A percentile compares a stretch with the other conserved stretches of the same genome.
Evolutionary conservation across 2,888 invertebrate species (phyloP).

Genomic region (Temnothorax rugatulus): DNA sequence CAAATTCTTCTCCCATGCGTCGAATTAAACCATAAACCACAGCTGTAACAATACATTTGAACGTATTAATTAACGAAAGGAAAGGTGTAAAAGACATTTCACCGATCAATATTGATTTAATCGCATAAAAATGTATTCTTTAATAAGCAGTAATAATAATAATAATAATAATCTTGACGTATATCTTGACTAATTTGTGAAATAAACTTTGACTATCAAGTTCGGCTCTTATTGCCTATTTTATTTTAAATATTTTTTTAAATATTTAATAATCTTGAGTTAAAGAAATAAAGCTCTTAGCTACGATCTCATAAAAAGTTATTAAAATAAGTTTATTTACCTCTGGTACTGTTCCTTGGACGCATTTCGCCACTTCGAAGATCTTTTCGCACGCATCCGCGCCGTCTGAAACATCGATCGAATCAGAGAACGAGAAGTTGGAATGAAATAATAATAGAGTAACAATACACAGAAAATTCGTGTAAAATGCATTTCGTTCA

Average conservation of each 20-base stretch:
- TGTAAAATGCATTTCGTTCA: background rate
- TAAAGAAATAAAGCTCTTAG: background rate
- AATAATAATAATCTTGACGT: background rate
- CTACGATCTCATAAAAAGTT: background rate
- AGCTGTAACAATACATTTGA: conserved; percentile 72
- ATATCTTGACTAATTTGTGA: too few relatives aligned
- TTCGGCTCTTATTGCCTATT: too few relatives aligned
- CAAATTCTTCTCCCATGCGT: background rate
- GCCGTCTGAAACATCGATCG: conserved; percentile 71
- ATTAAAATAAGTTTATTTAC: conserved; percentile 73
- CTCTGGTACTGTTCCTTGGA: conserved; percentile 75
- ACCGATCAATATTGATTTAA: background rate
- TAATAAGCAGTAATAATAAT: background rate
- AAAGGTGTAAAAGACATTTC: background rate
- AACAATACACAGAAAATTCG: background rate
- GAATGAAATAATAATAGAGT: background rate
- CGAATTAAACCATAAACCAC: conserved; percentile 81
- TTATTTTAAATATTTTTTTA: too few relatives aligned
- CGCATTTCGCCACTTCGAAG: conserved; percentile 78
- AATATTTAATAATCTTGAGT: background rate
- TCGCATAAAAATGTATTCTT: background rate
- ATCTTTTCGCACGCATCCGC: conserved; percentile 80
- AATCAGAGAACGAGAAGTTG: background rate
- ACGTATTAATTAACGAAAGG: background rate
- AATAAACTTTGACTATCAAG: too few relatives aligned